A percentile compares a stretch with the other conserved stretches of the same genome.
phyloP scores from a whole-genome alignment of 2,113 vertebrate genomes.

The Bambusicola thoracicus region DNA sequence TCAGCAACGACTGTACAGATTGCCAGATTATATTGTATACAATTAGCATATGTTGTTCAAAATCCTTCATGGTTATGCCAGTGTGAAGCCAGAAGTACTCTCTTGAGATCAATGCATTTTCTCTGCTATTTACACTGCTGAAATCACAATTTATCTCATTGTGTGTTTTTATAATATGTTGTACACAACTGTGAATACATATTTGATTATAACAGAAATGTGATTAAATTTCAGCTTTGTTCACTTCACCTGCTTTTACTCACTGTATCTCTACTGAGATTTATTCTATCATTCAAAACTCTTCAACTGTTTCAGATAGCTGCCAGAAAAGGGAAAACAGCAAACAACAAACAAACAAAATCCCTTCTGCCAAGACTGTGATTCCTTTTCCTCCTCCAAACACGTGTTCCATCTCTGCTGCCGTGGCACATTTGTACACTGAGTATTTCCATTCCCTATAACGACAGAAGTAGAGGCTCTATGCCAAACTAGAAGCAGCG shows the following conservation, averaged over 20 bases:
- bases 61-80: slow-evolving; percentile 30
- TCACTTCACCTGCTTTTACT: slow-evolving; percentile 57
- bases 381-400: slow-evolving; percentile 10
- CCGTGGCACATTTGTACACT: background rate
- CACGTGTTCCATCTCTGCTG: background rate
- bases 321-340: slow-evolving; percentile 50
- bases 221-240: slow-evolving; percentile 68
- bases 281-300: slow-evolving; percentile 16
- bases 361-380: slow-evolving; percentile 25
- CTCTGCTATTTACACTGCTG: slow-evolving; percentile 59
- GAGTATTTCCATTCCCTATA: background rate
- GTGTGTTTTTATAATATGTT: slow-evolving; percentile 53
- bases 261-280: slow-evolving; percentile 36
- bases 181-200: slow-evolving; percentile 54
- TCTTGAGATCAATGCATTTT: slow-evolving; percentile 58
- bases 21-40: slow-evolving; percentile 48
- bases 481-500: background rate
- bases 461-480: fast-evolving
- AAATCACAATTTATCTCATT: slow-evolving; percentile 53
- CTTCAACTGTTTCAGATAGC: slow-evolving; percentile 32
- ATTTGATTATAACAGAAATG: slow-evolving; percentile 64
- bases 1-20: slow-evolving; percentile 27
- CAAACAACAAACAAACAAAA: slow-evolving; percentile 51
- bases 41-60: slow-evolving; percentile 52
- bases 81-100: slow-evolving; percentile 51